These are phyloP conservation scores for Netelia fuscicornis DNA, from an alignment of 2,888 invertebrate species.

Conservation along the genomic window DNA sequence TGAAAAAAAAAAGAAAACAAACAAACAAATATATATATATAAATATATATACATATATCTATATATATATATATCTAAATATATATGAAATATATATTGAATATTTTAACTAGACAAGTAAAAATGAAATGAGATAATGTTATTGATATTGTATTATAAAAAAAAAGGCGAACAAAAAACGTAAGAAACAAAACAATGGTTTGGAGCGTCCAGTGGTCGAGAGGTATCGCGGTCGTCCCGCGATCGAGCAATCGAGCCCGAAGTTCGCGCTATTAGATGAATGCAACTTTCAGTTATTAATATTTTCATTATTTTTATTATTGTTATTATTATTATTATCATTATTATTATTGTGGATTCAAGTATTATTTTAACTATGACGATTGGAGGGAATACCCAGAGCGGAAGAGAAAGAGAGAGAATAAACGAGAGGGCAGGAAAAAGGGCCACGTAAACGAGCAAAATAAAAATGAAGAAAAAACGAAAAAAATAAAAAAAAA, in stretches of 20 bases:
- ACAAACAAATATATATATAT: slow-evolving; percentile 70
- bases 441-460: slow-evolving; percentile 25
- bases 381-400: slow-evolving; percentile 30
- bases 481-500: slow-evolving; percentile 5
- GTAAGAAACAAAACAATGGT: slow-evolving; percentile 54
- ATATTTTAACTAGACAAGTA: slow-evolving; percentile 83
- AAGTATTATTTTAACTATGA: slow-evolving; percentile 23
- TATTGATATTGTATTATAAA: slow-evolving; percentile 75
- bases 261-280: slow-evolving; percentile 58
- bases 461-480: slow-evolving; percentile 17
- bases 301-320: slow-evolving; percentile 50
- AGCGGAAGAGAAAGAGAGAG: slow-evolving; percentile 10
- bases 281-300: slow-evolving; percentile 44
- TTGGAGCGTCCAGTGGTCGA: slow-evolving; percentile 66
- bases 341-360: slow-evolving; percentile 55
- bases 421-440: background rate
- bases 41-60: slow-evolving; percentile 38
- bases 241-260: slow-evolving; percentile 17
- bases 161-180: slow-evolving; percentile 14
- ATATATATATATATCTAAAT: slow-evolving; percentile 54
- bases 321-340: slow-evolving; percentile 38
- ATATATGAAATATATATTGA: slow-evolving; percentile 78
- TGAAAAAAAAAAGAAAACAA: slow-evolving; percentile 58
- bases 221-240: slow-evolving; percentile 51
- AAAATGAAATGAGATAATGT: slow-evolving; percentile 77